phyloP scores from a whole-genome alignment of 2,888 invertebrate genomes.

The Eutolmus rufibarbis region DNA sequence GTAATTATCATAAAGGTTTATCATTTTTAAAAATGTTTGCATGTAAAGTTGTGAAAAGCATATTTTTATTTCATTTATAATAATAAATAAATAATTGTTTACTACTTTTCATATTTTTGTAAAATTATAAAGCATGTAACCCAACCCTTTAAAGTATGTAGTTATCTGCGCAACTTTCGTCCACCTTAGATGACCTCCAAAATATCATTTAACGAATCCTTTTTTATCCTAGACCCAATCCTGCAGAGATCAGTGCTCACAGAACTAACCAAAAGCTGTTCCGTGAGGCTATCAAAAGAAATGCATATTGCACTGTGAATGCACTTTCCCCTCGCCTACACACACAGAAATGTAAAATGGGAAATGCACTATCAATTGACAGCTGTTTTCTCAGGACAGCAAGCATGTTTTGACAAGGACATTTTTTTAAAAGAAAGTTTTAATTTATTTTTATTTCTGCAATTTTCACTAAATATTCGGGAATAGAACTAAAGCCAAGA shows the following conservation, averaged over 20 bases:
- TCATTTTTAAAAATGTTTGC: too few relatives aligned
- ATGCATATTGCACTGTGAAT: background rate
- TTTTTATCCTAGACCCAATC: background rate
- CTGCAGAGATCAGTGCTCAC: background rate
- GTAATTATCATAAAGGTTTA: too few relatives aligned
- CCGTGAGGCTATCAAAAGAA: background rate
- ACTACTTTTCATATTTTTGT: too few relatives aligned
- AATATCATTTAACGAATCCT: background rate
- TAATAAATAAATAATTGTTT: too few relatives aligned
- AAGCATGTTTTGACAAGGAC: background rate
- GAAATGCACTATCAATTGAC: background rate
- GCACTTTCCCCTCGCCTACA: background rate
- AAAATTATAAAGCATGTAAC: too few relatives aligned
- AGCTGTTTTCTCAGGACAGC: background rate
- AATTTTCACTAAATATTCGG: background rate
- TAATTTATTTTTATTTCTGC: background rate
- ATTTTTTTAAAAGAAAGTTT: background rate
- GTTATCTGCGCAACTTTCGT: background rate
- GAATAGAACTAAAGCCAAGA: background rate
- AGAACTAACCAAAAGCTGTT: background rate
- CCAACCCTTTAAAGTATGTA: background rate
- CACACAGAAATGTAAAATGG: background rate
- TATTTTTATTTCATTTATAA: too few relatives aligned
- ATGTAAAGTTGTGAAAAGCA: too few relatives aligned
- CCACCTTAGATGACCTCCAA: background rate